Conservation (phyloP, 2,888 invertebrate species). For the Caenorhabditis sp. region DNA sequence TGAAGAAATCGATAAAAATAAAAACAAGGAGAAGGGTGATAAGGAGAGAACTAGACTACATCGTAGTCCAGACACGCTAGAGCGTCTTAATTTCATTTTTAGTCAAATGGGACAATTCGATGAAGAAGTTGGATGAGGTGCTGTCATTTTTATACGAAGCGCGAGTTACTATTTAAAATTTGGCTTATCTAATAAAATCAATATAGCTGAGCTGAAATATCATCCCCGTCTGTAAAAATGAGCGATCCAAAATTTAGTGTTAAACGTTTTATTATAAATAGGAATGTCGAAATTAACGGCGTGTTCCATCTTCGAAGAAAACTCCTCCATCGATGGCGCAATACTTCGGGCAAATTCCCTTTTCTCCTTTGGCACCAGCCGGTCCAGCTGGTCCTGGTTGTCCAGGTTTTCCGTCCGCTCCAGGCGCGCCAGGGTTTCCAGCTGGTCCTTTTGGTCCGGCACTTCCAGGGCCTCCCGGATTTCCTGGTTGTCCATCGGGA, state of each 20-base stretch:
- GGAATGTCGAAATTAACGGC: background rate
- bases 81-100: no score
- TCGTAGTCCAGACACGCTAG: no score
- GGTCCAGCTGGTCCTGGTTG: slow-evolving; percentile 41
- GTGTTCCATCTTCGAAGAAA: slow-evolving; percentile 38
- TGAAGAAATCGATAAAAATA: background rate
- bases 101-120: no score
- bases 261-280: background rate
- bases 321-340: slow-evolving; percentile 41
- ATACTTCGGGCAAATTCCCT: slow-evolving; percentile 39
- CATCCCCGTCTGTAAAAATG: no score
- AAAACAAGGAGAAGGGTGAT: background rate
- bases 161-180: no score
- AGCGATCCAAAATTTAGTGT: no score
- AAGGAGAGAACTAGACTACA: no score
- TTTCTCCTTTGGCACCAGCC: slow-evolving; percentile 37
- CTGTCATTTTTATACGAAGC: no score
- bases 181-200: no score
- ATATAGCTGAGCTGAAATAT: no score
- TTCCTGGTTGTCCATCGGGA: slow-evolving; percentile 48
- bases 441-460: slow-evolving; percentile 52
- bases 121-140: no score
- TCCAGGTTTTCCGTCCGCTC: slow-evolving; percentile 53
- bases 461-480: slow-evolving; percentile 55
- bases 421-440: slow-evolving; percentile 45